Conservation (phyloP, 2,888 invertebrate genomes). For the Cosmopolites sordidus region DNA sequence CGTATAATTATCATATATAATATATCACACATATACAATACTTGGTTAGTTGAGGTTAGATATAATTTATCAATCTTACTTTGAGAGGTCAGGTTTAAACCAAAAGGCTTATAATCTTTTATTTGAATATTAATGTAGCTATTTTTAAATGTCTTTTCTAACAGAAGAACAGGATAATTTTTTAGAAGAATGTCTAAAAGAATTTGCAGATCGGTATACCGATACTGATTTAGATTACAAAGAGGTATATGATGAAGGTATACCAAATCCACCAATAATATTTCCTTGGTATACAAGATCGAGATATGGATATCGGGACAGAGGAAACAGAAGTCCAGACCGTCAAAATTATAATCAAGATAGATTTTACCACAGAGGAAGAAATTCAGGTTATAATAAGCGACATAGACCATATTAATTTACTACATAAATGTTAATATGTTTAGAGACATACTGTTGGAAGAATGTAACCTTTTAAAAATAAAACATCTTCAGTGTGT, state of each 20-base stretch:
- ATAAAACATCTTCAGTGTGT: too few species aligned
- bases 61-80: too few species aligned
- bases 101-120: neutral
- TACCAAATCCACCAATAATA: conserved; percentile 47
- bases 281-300: conserved; percentile 44
- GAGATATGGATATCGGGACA: conserved; percentile 21
- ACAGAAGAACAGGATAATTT: conserved; percentile 46
- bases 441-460: too few species aligned
- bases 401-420: too few species aligned
- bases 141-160: conserved; percentile 22
- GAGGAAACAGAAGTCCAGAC: conserved; percentile 14
- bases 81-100: too few species aligned
- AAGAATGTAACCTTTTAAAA: too few species aligned
- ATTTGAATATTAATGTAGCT: neutral
- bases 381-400: neutral
- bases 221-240: conserved; percentile 46
- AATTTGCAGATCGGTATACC: conserved; percentile 48
- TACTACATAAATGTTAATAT: too few species aligned
- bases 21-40: too few species aligned
- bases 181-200: conserved; percentile 45
- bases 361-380: conserved; percentile 9
- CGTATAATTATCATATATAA: too few species aligned
- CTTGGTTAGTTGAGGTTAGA: too few species aligned
- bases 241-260: conserved; percentile 40
- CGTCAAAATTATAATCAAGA: conserved; percentile 8